Evolutionary conservation across 1,140 invertebrate genomes (phyloP).

Genomic region (Heliconius himera): DNA sequence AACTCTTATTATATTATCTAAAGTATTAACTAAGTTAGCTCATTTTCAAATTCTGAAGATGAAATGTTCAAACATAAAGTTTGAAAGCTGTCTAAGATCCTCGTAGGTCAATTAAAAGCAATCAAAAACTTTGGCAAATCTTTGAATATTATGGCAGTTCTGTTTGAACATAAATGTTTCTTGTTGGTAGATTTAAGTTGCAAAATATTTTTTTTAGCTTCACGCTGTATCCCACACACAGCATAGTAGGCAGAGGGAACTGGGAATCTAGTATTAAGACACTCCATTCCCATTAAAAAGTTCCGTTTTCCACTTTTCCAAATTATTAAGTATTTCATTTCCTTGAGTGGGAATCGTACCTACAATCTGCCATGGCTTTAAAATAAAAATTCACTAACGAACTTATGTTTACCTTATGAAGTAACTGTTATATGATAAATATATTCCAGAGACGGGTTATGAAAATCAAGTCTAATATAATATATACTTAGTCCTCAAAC

Average conservation of each 20-base stretch:
- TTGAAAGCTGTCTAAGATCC: slow-evolving; percentile 2
- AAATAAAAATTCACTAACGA: no score
- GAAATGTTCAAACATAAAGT: slow-evolving; percentile 2
- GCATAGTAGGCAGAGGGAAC: no score
- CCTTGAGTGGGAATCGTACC: no score
- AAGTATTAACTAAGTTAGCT: not conserved
- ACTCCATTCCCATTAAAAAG: no score
- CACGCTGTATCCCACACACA: no score
- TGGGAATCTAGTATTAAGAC: no score
- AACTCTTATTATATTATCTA: not conserved
- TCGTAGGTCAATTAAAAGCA: slow-evolving; percentile 9
- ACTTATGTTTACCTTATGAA: not conserved
- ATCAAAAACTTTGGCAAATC: not conserved
- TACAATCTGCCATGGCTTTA: no score
- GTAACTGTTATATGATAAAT: slow-evolving; percentile 17
- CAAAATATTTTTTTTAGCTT: not conserved
- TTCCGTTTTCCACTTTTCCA: no score
- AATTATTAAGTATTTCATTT: no score
- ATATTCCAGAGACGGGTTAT: slow-evolving; percentile 12
- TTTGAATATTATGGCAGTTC: slow-evolving; percentile 9
- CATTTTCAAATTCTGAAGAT: not conserved
- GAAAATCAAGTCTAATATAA: slow-evolving; percentile 31
- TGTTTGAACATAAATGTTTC: slow-evolving; percentile 1
- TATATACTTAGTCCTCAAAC: slow-evolving; percentile 29
- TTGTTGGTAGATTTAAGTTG: not conserved